Conservation (phyloP, 2,113 vertebrate genomes). For the Solenodon paradoxus region DNA sequence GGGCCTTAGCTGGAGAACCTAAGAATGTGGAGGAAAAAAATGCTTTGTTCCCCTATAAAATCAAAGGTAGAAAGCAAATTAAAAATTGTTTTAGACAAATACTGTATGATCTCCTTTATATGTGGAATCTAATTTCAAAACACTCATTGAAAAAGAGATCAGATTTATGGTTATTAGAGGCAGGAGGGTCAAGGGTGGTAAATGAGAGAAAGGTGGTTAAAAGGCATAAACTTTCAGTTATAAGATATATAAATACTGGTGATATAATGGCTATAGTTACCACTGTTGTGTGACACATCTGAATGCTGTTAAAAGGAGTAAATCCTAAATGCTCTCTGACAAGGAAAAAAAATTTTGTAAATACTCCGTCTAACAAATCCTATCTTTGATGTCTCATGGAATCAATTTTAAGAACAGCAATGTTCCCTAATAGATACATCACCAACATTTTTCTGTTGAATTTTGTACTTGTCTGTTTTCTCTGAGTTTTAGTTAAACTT, state of each 20-base stretch:
- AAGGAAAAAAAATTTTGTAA: no score
- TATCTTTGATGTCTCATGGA: neutral
- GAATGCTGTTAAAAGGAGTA: neutral
- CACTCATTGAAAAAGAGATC: neutral
- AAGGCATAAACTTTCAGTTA: neutral
- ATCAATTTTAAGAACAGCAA: neutral
- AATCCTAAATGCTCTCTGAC: neutral
- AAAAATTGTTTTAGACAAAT: neutral
- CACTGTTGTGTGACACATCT: neutral
- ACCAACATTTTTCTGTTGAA: neutral
- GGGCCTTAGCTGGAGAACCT: neutral
- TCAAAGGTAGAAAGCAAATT: neutral
- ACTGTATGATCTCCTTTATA: neutral
- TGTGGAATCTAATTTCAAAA: neutral
- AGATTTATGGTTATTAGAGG: neutral
- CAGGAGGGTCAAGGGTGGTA: neutral
- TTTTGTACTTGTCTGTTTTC: neutral
- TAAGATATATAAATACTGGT: neutral
- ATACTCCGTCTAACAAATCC: no score
- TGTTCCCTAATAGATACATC: neutral
- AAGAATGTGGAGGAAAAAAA: neutral
- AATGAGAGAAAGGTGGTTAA: neutral
- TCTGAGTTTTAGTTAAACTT: neutral
- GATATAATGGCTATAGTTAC: neutral
- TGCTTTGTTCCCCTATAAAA: neutral